A percentile compares a stretch with the other conserved stretches of the same genome.
phyloP scores from a whole-genome alignment of 2,888 invertebrate genomes.

The Diplolepis rosae region DNA sequence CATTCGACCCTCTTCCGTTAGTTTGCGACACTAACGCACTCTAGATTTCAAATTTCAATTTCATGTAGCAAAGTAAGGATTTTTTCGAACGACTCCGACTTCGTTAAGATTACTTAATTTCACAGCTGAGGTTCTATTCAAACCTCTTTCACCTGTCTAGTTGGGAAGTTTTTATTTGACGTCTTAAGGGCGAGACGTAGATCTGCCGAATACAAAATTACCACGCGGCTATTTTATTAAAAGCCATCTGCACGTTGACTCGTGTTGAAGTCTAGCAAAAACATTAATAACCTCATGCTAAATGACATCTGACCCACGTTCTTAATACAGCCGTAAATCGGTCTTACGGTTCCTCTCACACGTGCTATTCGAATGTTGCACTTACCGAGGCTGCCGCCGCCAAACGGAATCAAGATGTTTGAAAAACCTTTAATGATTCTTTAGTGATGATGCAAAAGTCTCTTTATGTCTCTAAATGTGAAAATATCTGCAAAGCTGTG shows the following conservation, averaged over 20 bases:
- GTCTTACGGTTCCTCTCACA: slow-evolving; percentile 16
- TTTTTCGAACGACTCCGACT: background rate
- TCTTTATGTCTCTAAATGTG: background rate
- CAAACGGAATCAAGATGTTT: slow-evolving; percentile 1
- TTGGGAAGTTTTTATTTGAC: slow-evolving; percentile 12
- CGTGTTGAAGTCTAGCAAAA: slow-evolving; percentile 25
- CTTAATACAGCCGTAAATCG: slow-evolving; percentile 29
- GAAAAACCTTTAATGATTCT: slow-evolving; percentile 6
- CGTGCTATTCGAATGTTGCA: background rate
- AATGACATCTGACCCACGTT: slow-evolving; percentile 17
- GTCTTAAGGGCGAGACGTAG: background rate
- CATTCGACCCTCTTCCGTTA: no score
- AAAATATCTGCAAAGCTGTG: slow-evolving; percentile 9
- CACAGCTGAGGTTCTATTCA: slow-evolving; percentile 11
- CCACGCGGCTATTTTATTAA: slow-evolving; percentile 27
- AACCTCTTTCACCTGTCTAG: slow-evolving; percentile 7
- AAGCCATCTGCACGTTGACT: slow-evolving; percentile 26
- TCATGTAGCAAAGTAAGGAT: background rate
- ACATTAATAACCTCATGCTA: slow-evolving; percentile 29
- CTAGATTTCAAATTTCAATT: background rate
- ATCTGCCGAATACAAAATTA: background rate
- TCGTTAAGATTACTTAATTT: background rate
- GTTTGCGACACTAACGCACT: no score
- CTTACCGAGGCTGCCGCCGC: slow-evolving; percentile 2
- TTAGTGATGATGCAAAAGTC: background rate